Conservation (phyloP, 2,797 vertebrate genomes). For the Hyperoplus immaculatus region DNA sequence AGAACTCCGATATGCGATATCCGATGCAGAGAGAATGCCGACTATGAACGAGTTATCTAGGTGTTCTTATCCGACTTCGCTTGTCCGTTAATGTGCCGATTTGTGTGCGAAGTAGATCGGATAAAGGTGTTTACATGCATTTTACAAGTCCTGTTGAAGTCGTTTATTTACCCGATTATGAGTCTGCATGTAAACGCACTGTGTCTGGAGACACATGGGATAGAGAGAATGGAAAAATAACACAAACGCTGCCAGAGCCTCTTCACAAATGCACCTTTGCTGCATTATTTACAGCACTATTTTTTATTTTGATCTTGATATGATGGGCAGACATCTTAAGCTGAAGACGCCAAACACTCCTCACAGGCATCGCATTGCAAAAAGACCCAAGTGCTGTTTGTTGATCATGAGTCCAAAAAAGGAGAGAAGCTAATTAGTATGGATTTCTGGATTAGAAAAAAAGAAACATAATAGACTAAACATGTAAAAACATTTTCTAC, state of each 20-base stretch:
- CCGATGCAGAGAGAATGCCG: no score
- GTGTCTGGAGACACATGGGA: not conserved
- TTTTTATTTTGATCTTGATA: constrained; percentile 84
- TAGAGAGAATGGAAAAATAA: constrained; percentile 27
- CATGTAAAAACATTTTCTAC: constrained; percentile 86
- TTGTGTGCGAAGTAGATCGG: no score
- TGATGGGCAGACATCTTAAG: constrained; percentile 80
- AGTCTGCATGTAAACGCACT: not conserved
- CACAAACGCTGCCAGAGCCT: constrained; percentile 40
- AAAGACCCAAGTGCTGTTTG: constrained; percentile 80
- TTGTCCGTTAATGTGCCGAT: no score
- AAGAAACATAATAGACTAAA: constrained; percentile 83
- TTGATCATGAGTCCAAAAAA: constrained; percentile 82
- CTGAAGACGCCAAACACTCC: constrained; percentile 71
- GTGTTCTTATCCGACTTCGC: no score
- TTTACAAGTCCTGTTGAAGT: no score
- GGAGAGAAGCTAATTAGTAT: constrained; percentile 81
- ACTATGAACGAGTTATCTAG: no score
- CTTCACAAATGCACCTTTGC: constrained; percentile 79
- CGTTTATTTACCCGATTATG: not conserved
- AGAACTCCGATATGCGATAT: no score
- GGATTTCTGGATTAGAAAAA: constrained; percentile 85
- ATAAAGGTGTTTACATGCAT: no score
- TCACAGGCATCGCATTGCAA: constrained; percentile 70
- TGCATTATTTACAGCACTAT: constrained; percentile 86